Evolutionary conservation across 2,113 vertebrate species (phyloP).

Genomic region (Brienomyrus brachyistius): DNA sequence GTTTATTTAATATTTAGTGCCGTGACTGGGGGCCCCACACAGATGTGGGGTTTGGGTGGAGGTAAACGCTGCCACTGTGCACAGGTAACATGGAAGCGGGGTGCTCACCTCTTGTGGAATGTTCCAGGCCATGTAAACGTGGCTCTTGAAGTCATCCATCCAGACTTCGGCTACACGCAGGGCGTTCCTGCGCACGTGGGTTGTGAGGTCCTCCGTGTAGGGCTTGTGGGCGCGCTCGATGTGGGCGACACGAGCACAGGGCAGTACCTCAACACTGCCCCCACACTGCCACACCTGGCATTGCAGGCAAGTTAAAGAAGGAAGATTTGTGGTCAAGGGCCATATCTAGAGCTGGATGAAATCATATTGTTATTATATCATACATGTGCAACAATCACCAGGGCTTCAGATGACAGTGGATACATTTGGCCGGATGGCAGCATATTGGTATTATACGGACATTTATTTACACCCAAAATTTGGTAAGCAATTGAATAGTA

Average conservation of each 20-base stretch:
- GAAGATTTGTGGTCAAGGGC: not conserved
- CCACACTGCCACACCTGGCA: constrained; percentile 91
- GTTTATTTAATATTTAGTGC: not conserved
- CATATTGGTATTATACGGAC: too few relatives aligned
- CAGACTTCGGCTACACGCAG: constrained; percentile 89
- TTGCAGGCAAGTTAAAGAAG: not conserved
- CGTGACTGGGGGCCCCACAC: not conserved
- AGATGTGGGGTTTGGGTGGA: not conserved
- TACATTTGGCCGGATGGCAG: too few relatives aligned
- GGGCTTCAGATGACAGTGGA: too few relatives aligned
- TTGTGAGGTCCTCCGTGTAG: constrained; percentile 85
- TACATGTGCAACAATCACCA: too few relatives aligned
- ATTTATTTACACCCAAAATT: too few relatives aligned
- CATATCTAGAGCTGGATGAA: too few relatives aligned
- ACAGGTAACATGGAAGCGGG: not conserved
- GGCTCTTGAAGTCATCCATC: constrained; percentile 92
- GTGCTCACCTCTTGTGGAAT: constrained; percentile 77
- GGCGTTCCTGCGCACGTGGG: constrained; percentile 83
- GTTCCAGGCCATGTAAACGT: constrained; percentile 98
- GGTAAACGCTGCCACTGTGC: not conserved
- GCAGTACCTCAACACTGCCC: constrained; percentile 91
- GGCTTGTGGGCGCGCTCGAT: constrained; percentile 94
- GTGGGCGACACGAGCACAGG: constrained; percentile 87
- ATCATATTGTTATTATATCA: too few relatives aligned
- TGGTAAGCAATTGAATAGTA: too few relatives aligned